phyloP scores from a whole-genome alignment of 2,113 vertebrate genomes.

The Daboia siamensis region DNA sequence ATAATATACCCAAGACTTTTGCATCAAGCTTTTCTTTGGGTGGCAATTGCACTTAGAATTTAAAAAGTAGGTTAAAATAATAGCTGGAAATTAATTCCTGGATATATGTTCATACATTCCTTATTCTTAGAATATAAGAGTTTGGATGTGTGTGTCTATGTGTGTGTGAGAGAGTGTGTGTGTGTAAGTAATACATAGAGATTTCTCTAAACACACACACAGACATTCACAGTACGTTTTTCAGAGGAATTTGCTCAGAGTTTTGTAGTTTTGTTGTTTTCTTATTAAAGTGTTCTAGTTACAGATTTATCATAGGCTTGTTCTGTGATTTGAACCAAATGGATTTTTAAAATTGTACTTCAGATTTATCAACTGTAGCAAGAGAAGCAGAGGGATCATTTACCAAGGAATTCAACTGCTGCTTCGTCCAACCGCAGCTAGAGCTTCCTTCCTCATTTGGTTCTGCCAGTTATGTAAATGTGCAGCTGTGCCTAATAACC shows the following conservation, averaged over 20 bases:
- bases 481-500: conserved; percentile 8
- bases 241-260: not conserved
- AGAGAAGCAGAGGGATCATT: conserved; percentile 4
- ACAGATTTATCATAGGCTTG: not conserved
- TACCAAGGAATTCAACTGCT: conserved; percentile 33
- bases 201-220: not conserved
- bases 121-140: not conserved
- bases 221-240: no score
- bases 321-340: not conserved
- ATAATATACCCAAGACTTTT: not conserved
- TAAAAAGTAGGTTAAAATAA: not conserved
- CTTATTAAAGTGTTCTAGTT: not conserved
- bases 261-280: not conserved
- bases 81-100: not conserved
- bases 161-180: not conserved
- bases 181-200: not conserved
- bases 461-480: conserved; percentile 20
- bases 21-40: not conserved
- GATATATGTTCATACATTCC: not conserved
- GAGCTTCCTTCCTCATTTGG: not conserved
- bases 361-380: not conserved
- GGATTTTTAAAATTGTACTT: conserved; percentile 2
- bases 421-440: not conserved
- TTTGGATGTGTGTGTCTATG: not conserved
- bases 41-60: not conserved